Base-by-base conservation (phyloP, 2,113 vertebrate species). In the Indicator maculatus region DNA sequence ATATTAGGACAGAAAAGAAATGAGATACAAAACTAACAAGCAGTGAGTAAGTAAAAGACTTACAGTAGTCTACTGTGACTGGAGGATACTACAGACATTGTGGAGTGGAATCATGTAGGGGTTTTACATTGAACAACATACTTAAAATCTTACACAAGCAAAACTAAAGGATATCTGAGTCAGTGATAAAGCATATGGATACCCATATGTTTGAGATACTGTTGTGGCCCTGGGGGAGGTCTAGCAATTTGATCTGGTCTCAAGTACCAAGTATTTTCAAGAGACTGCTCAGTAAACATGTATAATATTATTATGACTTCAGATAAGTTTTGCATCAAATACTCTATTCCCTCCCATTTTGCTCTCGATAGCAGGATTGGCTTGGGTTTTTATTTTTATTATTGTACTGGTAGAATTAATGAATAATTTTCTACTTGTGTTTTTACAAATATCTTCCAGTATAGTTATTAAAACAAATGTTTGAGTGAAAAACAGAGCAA, bases 141-240 rank as follows among this genome's bases (percentile, higher is more conserved):
- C 47, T 83, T 63, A 56, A 83, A 88, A 67, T 83, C 19, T 71
- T 92, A 39, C 5, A 89, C 50, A 20, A 71, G 30, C 39, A 94
- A 92, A 83, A n/a, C 23, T 41, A 83, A 93, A 92, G 53, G 26
- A 60, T 89, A 15, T 72, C 44, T 41, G 52, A 69, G 28, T 53
- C 31, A 80, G 3, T 83, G 67, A 75, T 76, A 92, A 89, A 94
- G 26, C 11, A 14, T 75, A 71, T 86, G 69, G 41, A 80, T 92
- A 91, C 56, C 79, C 52, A 72, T 55, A 94, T 55, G 20, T 65
- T 69, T 52, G 7, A 96, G 86, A 86, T 95, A 86, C 24, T 56
- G 53, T 92, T 59, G 36, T 96, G 86, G 83, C 70, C 61, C 65
- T 69, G 38, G 56, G 90, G 69, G 83, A 73, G 78, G 92, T 91